These are phyloP conservation scores for Brenthis daphne DNA, from an alignment of 2,888 invertebrate species.

Conservation along the genomic window DNA sequence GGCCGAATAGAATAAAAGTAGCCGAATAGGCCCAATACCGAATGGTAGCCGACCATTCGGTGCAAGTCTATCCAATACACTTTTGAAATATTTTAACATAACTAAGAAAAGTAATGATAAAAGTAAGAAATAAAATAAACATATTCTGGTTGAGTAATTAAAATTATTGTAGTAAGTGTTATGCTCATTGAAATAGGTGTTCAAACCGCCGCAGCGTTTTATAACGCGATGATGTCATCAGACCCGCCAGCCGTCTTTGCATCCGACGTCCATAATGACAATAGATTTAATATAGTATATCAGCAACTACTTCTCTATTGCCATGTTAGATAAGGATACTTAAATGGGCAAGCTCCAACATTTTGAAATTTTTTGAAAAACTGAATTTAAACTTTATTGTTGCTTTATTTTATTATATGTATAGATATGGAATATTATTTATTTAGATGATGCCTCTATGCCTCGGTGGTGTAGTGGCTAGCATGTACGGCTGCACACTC, in stretches of 20 bases:
- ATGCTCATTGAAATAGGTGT: conserved; percentile 54
- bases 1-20: too few species aligned
- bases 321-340: not conserved
- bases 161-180: conserved; percentile 47
- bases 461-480: too few species aligned
- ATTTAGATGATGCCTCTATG: too few species aligned
- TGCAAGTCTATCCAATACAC: not conserved
- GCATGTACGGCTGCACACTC: too few species aligned
- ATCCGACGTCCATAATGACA: conserved; percentile 49
- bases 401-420: too few species aligned
- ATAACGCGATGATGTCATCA: conserved; percentile 59
- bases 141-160: conserved; percentile 45
- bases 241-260: conserved; percentile 43
- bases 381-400: too few species aligned
- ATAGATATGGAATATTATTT: too few species aligned
- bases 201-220: conserved; percentile 49
- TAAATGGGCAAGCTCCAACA: too few species aligned
- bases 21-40: too few species aligned
- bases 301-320: not conserved
- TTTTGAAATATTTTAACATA: not conserved
- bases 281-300: conserved; percentile 34
- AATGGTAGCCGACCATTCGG: too few species aligned
- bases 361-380: too few species aligned
- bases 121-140: conserved; percentile 35
- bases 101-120: not conserved